Percentiles rank a stretch among this genome's conserved stretches.
phyloP scores from a whole-genome alignment of 2,113 vertebrate species.

The Antechinus flavipes region DNA sequence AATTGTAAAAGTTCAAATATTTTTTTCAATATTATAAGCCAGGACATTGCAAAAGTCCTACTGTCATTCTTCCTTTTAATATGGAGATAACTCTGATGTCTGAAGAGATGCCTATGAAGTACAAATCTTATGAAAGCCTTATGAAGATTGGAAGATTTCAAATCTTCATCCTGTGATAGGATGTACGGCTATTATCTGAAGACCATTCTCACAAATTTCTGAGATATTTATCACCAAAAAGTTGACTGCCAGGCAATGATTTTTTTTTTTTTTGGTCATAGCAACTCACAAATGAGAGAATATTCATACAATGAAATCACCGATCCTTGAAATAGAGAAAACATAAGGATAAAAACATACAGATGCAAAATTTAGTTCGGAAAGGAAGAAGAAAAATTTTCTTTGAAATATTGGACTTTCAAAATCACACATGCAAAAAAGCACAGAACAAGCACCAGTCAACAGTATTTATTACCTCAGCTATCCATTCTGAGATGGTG shows the following conservation, averaged over 20 bases:
- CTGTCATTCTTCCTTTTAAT: background rate
- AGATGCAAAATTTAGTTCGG: background rate
- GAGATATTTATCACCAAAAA: background rate
- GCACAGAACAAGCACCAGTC: background rate
- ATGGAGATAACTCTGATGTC: background rate
- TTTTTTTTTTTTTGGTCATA: background rate
- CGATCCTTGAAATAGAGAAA: background rate
- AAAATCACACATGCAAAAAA: constrained; percentile 13
- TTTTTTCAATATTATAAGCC: background rate
- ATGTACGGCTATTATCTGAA: background rate
- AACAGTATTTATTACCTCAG: background rate
- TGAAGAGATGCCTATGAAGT: background rate
- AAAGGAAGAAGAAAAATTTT: background rate
- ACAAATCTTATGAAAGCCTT: background rate
- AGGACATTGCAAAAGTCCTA: background rate
- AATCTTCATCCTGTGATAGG: background rate
- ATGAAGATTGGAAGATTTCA: background rate
- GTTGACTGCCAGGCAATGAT: background rate
- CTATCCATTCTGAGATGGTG: constrained; percentile 5
- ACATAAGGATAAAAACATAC: background rate
- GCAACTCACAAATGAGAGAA: background rate
- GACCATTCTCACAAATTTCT: background rate
- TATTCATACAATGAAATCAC: background rate
- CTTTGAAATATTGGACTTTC: background rate
- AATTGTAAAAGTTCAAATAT: background rate